Conservation (phyloP, 2,888 invertebrate genomes). For the Abrostola triplasia region DNA sequence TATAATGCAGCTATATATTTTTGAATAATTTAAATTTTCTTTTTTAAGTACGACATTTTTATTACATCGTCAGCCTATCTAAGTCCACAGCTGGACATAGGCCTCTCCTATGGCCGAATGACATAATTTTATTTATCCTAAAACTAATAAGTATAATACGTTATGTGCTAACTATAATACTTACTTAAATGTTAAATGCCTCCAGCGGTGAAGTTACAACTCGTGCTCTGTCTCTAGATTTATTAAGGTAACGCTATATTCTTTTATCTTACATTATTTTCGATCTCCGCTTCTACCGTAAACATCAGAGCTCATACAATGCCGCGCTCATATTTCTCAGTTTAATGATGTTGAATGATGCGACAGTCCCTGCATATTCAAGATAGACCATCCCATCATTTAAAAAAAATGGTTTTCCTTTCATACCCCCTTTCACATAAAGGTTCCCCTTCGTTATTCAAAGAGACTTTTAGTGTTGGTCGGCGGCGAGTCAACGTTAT, state of each 20-base stretch:
- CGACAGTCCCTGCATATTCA: constrained; percentile 80
- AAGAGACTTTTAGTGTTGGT: constrained; percentile 77
- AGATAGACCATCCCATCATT: constrained; percentile 79
- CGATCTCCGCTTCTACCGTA: constrained; percentile 40
- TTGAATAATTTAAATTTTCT: too few relatives aligned
- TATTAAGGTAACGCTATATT: not conserved
- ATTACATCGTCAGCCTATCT: too few relatives aligned
- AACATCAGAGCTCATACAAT: constrained; percentile 68
- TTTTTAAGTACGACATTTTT: too few relatives aligned
- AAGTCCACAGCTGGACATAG: too few relatives aligned
- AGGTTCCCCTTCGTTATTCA: constrained; percentile 84
- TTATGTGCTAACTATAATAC: too few relatives aligned
- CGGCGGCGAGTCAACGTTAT: constrained; percentile 65
- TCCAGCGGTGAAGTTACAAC: too few relatives aligned
- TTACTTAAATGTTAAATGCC: too few relatives aligned
- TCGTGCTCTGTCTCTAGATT: not conserved
- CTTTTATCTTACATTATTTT: constrained; percentile 32
- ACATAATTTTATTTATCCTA: too few relatives aligned
- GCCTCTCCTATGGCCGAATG: too few relatives aligned
- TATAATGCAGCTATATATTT: too few relatives aligned
- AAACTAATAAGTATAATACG: too few relatives aligned
- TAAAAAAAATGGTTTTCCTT: constrained; percentile 81
- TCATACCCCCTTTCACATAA: constrained; percentile 77
- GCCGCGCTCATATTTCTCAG: constrained; percentile 71
- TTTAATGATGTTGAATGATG: constrained; percentile 85